Base-by-base conservation (phyloP, 2,888 invertebrate genomes). In the Agrilus mali region DNA sequence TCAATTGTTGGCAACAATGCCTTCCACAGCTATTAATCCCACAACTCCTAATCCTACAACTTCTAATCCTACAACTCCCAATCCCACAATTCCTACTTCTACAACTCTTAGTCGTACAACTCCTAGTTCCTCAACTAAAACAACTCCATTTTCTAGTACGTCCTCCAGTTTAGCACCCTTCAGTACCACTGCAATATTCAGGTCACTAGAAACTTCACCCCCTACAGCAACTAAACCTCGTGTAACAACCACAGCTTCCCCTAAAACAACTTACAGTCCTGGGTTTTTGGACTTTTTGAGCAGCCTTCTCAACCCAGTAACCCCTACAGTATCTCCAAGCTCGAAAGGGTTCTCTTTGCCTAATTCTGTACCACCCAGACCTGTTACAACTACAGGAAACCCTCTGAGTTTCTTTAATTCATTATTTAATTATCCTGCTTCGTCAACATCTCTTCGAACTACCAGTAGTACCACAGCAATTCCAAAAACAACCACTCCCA, bases 131-230 rank as follows among this genome's bases (percentile, higher is more conserved):
- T 12, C 8, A 33, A 36, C 35, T 27, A 40, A 41, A 36, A 39
- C 47, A 55, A 65, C 51, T 33, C 16, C 46, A 27, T 47, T 66
- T 60, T 60, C 69, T 50, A 43, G 43, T 15, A 66, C 70, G 47
- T 55, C 68, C 53, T 67, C 67, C 51, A 70, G 69, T 51, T 68
- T 68, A 65, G 64, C 64, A 61, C 58, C 58, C 50, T 37, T 47
- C 16, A 49, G 45, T 12, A 49, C 52, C 3, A 45, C 47, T 22
- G 7, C 17, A 35, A 38, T 41, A 48, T 27, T 27, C 31, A 46
- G 49, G n/a, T 48, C 52, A 15, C 50, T 53, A 12, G 36, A 40
- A 22, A 14, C 47, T 3, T 48, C 48, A 3, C 46, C 33, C 35
- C 10, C 36, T 36, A 36, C 49, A n/a, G 16, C 40, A 12, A 33